Percentiles rank a stretch among this genome's conserved stretches.
phyloP scores from a whole-genome alignment of 2,113 vertebrate genomes.

The Macquaria australasica region DNA sequence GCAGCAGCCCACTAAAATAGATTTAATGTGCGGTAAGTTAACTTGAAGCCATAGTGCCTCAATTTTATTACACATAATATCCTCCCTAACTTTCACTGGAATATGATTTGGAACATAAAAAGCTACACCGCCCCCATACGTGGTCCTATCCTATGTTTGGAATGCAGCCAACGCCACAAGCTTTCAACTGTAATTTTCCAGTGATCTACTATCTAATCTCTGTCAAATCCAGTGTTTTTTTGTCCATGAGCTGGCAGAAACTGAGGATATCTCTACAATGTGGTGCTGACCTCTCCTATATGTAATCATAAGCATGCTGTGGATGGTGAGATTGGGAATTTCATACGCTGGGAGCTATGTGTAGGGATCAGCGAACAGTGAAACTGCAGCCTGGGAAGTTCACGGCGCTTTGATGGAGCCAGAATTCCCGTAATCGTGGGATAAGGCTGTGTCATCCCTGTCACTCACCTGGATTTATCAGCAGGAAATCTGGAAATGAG shows the following conservation, averaged over 20 bases:
- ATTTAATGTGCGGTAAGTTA: no score
- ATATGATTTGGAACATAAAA: no score
- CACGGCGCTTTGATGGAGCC: slow-evolving; percentile 64
- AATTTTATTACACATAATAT: no score
- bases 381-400: slow-evolving; percentile 62
- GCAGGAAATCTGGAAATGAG: slow-evolving; percentile 81
- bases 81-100: no score
- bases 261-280: slow-evolving; percentile 5
- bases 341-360: slow-evolving; percentile 53
- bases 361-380: slow-evolving; percentile 46
- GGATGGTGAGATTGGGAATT: slow-evolving; percentile 52
- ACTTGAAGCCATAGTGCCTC: no score
- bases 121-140: no score
- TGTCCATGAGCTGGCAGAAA: slow-evolving; percentile 18
- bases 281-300: slow-evolving; percentile 21
- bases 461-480: slow-evolving; percentile 84
- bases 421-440: slow-evolving; percentile 69
- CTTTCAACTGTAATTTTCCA: slow-evolving; percentile 50
- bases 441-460: slow-evolving; percentile 78
- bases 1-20: no score
- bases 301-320: slow-evolving; percentile 22
- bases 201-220: slow-evolving; percentile 45
- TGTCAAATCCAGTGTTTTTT: slow-evolving; percentile 29
- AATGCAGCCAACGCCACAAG: slow-evolving; percentile 1
- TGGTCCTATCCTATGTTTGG: no score